Base-by-base conservation (phyloP, 2,888 invertebrate genomes). In the Ommatoiulus sabulosus region DNA sequence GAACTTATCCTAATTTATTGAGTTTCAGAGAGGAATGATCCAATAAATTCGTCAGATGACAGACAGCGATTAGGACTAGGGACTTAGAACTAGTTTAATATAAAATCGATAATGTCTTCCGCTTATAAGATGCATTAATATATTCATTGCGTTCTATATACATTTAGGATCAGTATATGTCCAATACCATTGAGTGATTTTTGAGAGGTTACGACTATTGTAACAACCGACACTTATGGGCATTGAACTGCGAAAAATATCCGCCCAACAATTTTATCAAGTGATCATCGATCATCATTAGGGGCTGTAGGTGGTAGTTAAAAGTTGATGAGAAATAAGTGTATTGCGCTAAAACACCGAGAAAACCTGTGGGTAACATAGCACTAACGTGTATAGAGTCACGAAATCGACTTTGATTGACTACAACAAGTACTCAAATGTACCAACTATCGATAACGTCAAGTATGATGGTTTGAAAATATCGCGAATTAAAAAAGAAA, bases 181-280 rank as follows among this genome's bases (percentile, higher is more conserved):
- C 35, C 35, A 80, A 24, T 80, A 80, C 10, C 80, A 80, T 80
- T 80, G 72, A 80, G 3, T 80, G 72, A 17, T 35, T 80, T 80
- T 80, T 80, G 12, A 35, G 35, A 35, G 80, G 80, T 80, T 80
- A 80, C 35, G 12, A 35, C 35, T 80, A 35, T 80, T 15, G 80
- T 80, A 52, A 80, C 80, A 80, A 80, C 80, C 35, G 35, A 80
- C 80, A 80, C 80, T 80, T 80, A 80, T 80, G 80, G 80, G 80
- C 35, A 80, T 35, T 80, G 80, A 80, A 80, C 80, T 80, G 12
- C 80, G 80, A 80, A 80, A 80, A 80, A 80, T 35, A 35, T 80
- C 35, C 80, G 35, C 35, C 35, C 35, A 52, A 17, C 15, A 35
- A 35, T 80, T 80, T 80, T 80, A 24, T 7, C 12, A 80, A 35